These are phyloP conservation scores for Aulostomus chinensis DNA, from an alignment of 2,797 vertebrate species.

Conservation along the genomic window DNA sequence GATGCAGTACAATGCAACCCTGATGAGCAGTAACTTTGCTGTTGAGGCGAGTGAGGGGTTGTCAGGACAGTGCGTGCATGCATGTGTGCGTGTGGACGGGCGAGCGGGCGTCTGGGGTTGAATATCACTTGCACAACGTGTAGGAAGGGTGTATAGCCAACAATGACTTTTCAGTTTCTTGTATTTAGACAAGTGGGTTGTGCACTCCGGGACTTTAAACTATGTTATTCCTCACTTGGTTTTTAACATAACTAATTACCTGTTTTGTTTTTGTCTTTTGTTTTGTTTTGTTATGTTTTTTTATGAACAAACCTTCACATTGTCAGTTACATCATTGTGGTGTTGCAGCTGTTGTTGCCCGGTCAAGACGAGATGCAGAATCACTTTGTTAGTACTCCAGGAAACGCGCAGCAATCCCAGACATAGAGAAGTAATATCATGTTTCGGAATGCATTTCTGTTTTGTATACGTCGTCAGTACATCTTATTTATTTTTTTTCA, in stretches of 20 bases:
- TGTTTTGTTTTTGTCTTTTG: too few species aligned
- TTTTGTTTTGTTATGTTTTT: background rate
- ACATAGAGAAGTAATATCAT: conserved; percentile 3
- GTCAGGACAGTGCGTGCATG: background rate
- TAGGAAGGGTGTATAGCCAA: background rate
- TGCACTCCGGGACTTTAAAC: conserved; percentile 31
- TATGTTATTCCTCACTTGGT: conserved; percentile 6
- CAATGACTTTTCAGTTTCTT: conserved; percentile 8
- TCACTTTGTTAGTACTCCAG: too few species aligned
- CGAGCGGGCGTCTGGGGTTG: background rate
- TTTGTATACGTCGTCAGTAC: conserved; percentile 61
- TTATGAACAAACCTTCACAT: conserved; percentile 11
- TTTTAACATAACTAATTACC: too few species aligned
- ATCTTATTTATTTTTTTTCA: conserved; percentile 63
- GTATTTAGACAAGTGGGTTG: background rate
- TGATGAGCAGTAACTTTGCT: conserved; percentile 13
- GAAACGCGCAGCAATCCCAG: conserved; percentile 11
- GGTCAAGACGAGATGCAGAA: conserved; percentile 7
- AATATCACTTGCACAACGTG: conserved; percentile 10
- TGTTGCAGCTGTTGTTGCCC: conserved; percentile 19
- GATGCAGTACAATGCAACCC: conserved; percentile 25
- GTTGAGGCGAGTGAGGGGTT: conserved; percentile 2
- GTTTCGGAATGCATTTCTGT: conserved; percentile 35
- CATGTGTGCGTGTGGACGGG: background rate
- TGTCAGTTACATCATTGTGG: conserved; percentile 10